Evolutionary conservation across 2,797 vertebrate genomes (phyloP).

Genomic region (Hybognathus amarus): DNA sequence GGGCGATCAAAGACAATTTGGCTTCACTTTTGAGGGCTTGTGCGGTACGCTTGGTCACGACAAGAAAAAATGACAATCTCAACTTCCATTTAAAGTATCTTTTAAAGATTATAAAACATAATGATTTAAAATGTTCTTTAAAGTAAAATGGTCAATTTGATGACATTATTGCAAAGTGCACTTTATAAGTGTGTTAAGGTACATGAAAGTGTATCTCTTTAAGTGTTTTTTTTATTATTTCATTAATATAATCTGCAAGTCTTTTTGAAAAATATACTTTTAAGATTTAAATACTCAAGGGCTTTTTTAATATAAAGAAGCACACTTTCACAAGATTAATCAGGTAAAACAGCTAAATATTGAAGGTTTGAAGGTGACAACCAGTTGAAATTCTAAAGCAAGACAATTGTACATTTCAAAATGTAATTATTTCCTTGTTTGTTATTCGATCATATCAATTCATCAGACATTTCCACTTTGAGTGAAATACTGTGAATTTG

Average conservation of each 20-base stretch:
- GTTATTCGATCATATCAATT: background rate
- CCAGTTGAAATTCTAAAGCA: background rate
- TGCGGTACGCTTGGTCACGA: too few species aligned
- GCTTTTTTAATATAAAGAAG: background rate
- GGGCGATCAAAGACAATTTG: too few species aligned
- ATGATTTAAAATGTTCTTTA: background rate
- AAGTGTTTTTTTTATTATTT: background rate
- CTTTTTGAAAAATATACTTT: background rate
- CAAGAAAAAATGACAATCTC: too few species aligned
- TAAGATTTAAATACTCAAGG: background rate
- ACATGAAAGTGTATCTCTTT: background rate
- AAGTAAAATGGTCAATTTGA: background rate
- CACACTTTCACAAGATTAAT: background rate
- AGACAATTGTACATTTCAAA: background rate
- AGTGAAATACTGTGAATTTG: conserved; percentile 57
- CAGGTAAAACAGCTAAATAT: background rate
- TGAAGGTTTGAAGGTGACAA: background rate
- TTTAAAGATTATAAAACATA: background rate
- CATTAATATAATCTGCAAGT: background rate
- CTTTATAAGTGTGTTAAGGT: background rate
- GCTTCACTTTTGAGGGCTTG: too few species aligned
- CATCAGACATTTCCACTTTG: conserved; percentile 3
- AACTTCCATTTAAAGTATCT: background rate
- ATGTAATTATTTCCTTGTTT: conserved; percentile 1
- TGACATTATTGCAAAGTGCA: background rate